Percentiles rank a stretch among this genome's conserved stretches.
Evolutionary conservation across 2,888 invertebrate genomes (phyloP).

Genomic region (Volucella inanis): DNA sequence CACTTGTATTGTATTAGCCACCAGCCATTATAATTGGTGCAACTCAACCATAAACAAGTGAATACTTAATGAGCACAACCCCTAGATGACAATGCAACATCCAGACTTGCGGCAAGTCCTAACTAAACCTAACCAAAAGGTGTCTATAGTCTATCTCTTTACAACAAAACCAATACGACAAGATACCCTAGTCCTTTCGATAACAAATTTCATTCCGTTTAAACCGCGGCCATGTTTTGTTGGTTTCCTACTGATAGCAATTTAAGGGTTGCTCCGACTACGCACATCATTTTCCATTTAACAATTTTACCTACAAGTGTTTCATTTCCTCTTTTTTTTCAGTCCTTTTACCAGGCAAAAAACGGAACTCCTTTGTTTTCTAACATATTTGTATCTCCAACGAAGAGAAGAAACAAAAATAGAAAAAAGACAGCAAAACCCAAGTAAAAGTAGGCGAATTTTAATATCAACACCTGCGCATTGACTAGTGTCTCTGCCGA

Average conservation of each 20-base stretch:
- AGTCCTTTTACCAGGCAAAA: slow-evolving; percentile 35
- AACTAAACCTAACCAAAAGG: slow-evolving; percentile 2
- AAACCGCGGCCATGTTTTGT: slow-evolving; percentile 63
- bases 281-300: slow-evolving; percentile 43
- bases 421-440: neutral
- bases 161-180: neutral
- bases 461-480: slow-evolving; percentile 67
- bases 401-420: slow-evolving; percentile 15
- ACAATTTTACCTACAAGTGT: slow-evolving; percentile 40
- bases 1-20: slow-evolving; percentile 13
- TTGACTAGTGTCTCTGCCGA: slow-evolving; percentile 42
- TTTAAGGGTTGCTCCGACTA: slow-evolving; percentile 49
- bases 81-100: neutral
- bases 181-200: slow-evolving; percentile 38
- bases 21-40: slow-evolving; percentile 33
- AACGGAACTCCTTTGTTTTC: slow-evolving; percentile 42
- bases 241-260: slow-evolving; percentile 65
- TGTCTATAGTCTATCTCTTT: slow-evolving; percentile 2
- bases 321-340: too few relatives aligned
- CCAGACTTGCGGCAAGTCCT: neutral
- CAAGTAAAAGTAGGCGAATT: slow-evolving; percentile 13
- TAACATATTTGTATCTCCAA: slow-evolving; percentile 25
- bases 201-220: slow-evolving; percentile 25
- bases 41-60: slow-evolving; percentile 46
- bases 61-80: slow-evolving; percentile 49